These are phyloP conservation scores for Drosophila pegasa DNA, from an alignment of 2,888 invertebrate genomes.

Conservation along the genomic window DNA sequence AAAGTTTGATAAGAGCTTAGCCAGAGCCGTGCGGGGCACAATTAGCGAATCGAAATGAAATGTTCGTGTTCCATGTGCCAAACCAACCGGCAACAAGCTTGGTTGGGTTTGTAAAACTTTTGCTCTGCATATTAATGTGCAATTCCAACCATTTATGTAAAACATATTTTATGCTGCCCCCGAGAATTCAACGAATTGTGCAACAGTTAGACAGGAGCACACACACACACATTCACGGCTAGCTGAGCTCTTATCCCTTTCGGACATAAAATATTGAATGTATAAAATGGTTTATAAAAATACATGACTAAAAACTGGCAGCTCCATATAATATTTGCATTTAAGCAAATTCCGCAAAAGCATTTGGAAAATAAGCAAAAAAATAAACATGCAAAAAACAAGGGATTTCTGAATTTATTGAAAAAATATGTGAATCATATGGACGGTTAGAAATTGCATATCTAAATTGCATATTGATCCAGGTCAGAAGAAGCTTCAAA, in stretches of 20 bases:
- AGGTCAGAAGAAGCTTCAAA: background rate
- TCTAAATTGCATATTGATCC: slow-evolving; percentile 31
- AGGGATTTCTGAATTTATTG: slow-evolving; percentile 53
- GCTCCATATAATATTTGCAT: slow-evolving; percentile 45
- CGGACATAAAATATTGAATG: slow-evolving; percentile 39
- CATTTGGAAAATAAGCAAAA: slow-evolving; percentile 10
- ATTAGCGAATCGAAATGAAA: slow-evolving; percentile 58
- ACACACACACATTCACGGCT: background rate
- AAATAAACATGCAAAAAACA: slow-evolving; percentile 30
- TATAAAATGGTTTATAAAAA: slow-evolving; percentile 53
- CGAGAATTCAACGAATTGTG: slow-evolving; percentile 57
- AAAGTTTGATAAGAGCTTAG: slow-evolving; percentile 24
- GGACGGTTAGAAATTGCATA: slow-evolving; percentile 24
- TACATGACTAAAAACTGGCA: slow-evolving; percentile 35
- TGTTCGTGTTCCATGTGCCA: slow-evolving; percentile 2
- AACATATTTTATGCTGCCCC: slow-evolving; percentile 71
- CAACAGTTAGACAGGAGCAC: slow-evolving; percentile 28
- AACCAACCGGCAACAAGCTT: slow-evolving; percentile 5
- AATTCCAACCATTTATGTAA: slow-evolving; percentile 67
- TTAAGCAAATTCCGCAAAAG: slow-evolving; percentile 43
- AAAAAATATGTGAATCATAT: slow-evolving; percentile 59
- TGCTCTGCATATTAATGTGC: slow-evolving; percentile 65
- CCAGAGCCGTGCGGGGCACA: slow-evolving; percentile 42
- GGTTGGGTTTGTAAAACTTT: slow-evolving; percentile 53
- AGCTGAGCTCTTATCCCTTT: slow-evolving; percentile 21